Conservation (phyloP, 2,888 invertebrate species). For the Amblyteles armatorius region DNA sequence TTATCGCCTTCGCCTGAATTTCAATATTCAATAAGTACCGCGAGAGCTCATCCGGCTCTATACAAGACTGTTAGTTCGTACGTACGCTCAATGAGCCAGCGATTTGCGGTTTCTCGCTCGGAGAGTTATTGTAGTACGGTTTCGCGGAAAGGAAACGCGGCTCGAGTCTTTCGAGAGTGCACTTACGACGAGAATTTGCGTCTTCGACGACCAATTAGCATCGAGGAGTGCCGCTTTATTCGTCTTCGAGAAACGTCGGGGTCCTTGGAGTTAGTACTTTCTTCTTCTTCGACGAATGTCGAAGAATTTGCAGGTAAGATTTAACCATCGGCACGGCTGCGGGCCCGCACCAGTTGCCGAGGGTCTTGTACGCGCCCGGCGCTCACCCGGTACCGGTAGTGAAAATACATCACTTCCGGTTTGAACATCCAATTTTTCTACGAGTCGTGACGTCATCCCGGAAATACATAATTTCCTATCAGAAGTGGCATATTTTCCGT, state of each 20-base stretch:
- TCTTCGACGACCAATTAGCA: slow-evolving; percentile 56
- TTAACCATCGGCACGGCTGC: not conserved
- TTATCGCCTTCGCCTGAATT: not conserved
- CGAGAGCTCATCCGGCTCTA: not conserved
- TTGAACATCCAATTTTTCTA: no score
- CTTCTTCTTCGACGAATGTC: slow-evolving; percentile 16
- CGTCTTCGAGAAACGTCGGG: slow-evolving; percentile 33
- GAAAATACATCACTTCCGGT: not conserved
- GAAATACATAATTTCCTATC: no score
- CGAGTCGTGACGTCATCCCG: no score
- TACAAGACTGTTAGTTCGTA: not conserved
- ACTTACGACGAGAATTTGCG: slow-evolving; percentile 13
- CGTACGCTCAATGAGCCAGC: not conserved
- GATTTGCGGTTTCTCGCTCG: not conserved
- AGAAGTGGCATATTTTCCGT: not conserved
- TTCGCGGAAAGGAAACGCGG: slow-evolving; percentile 1
- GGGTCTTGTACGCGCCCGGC: no score
- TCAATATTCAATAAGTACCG: not conserved
- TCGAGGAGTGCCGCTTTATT: slow-evolving; percentile 33
- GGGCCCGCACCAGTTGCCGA: slow-evolving; percentile 16
- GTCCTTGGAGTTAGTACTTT: slow-evolving; percentile 57
- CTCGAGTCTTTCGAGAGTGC: slow-evolving; percentile 1
- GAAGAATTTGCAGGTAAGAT: slow-evolving; percentile 17
- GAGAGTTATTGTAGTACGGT: not conserved
- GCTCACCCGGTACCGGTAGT: no score